Conservation (phyloP, 2,888 invertebrate species). For the Hedychridium roseum region DNA sequence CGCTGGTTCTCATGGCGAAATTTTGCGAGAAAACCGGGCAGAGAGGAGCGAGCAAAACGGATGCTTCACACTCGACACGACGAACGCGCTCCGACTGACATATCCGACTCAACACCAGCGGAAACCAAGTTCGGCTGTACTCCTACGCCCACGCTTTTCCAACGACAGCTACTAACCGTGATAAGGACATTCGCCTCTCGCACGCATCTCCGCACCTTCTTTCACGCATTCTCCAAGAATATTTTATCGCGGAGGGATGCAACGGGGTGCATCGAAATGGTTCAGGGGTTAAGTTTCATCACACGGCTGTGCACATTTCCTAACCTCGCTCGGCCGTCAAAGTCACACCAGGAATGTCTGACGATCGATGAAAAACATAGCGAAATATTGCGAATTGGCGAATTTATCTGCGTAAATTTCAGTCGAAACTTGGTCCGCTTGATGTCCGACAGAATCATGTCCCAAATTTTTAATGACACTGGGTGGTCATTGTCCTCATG, state of each 20-base stretch:
- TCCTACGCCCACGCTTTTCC: slow-evolving; percentile 6
- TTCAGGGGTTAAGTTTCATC: slow-evolving; percentile 1
- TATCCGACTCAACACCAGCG: slow-evolving; percentile 4
- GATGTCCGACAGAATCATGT: too few relatives aligned
- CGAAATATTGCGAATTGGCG: too few relatives aligned
- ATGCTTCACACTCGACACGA: neutral
- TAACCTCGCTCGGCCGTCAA: too few relatives aligned
- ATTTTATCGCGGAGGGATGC: neutral
- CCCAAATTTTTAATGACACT: too few relatives aligned
- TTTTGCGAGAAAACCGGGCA: neutral
- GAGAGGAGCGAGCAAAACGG: neutral
- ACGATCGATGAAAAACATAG: too few relatives aligned
- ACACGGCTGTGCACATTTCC: slow-evolving; percentile 1
- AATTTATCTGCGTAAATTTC: too few relatives aligned
- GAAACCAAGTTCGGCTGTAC: slow-evolving; percentile 12
- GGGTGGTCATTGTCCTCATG: too few relatives aligned
- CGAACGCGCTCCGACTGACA: slow-evolving; percentile 16
- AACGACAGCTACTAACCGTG: slow-evolving; percentile 18
- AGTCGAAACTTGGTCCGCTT: too few relatives aligned
- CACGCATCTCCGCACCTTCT: neutral
- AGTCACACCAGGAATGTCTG: too few relatives aligned
- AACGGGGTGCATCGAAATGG: neutral
- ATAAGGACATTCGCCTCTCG: slow-evolving; percentile 11
- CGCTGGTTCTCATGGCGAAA: slow-evolving; percentile 16
- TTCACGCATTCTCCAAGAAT: too few relatives aligned